Evolutionary conservation across 2,797 vertebrate genomes (phyloP), one percentile per base, ranked within the genome.

Genomic region (Sphaeramia orbicularis): DNA sequence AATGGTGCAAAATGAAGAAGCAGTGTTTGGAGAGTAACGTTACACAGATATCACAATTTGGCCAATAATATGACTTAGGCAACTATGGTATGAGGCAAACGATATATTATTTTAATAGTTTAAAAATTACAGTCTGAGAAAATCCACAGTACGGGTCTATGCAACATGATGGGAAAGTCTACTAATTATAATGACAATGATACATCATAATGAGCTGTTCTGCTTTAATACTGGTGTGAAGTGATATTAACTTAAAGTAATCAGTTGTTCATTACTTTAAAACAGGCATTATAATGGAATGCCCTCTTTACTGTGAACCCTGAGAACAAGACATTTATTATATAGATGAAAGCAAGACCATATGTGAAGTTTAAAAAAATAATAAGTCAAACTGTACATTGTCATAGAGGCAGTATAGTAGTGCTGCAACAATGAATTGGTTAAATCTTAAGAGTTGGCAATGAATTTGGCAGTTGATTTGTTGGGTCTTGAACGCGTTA

Each of bases 141-240:
- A 51, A n/a, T 61, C 41, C 7, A 6, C 9, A 16, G 24, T 44
- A n/a, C 40, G 38, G 60, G 40, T 18, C 15, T 60, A 24, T 42
- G 27, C 4, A 48, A 43, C 5, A 53, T 4, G 27, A 30, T 7
- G 19, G 56, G 27, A 47, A 51, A 7, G 27, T 32, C 14, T 9
- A 6, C 41, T 51, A n/a, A 47, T 60, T 37, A 27, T 24, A 41
- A 1, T 47, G 7, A 55, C 68, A 52, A 36, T 64, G 7, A 61
- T 55, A 37, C 11, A 53, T 35, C 6, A 18, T 13, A 16, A 53
- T 19, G 32, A 36, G 50, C 24, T 43, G 27, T 18, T 27, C 27
- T 14, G 21, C 30, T 56, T 63, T 49, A 35, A 6, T 21, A 48
- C 52, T 45, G 37, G 18, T 12, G 51, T 16, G 32, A 40, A 52